Evolutionary conservation across 92 coral and sea anemone genomes (phyloP).

Genomic region (Porites rus): DNA sequence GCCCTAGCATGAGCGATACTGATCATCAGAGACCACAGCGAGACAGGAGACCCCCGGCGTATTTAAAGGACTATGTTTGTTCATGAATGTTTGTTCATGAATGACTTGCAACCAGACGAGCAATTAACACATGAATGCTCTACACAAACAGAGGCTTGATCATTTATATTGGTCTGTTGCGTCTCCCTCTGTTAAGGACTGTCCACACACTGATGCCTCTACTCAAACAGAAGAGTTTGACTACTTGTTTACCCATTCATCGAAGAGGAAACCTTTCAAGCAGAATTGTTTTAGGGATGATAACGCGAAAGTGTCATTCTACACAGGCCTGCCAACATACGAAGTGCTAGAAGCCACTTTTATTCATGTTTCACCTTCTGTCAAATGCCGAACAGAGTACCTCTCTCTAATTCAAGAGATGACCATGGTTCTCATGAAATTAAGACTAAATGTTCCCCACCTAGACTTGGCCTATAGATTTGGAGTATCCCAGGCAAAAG

Average conservation of each 20-base stretch:
- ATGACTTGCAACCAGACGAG: neutral
- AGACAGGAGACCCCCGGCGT: neutral
- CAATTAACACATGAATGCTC: neutral
- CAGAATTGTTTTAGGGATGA: neutral
- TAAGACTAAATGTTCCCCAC: slow-evolving; percentile 52
- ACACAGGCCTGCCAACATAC: slow-evolving; percentile 47
- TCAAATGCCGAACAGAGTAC: slow-evolving; percentile 38
- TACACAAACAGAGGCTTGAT: neutral
- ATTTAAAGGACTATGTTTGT: neutral
- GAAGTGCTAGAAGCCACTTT: slow-evolving; percentile 38
- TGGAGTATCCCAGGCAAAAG: slow-evolving; percentile 30
- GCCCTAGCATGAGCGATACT: neutral
- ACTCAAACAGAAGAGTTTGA: slow-evolving; percentile 10
- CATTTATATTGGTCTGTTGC: neutral
- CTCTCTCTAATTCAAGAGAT: slow-evolving; percentile 49
- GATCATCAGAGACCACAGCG: neutral
- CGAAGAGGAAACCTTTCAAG: neutral
- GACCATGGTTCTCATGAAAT: slow-evolving; percentile 51
- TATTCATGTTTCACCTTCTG: slow-evolving; percentile 44
- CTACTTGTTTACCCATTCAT: neutral
- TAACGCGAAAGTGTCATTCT: slow-evolving; percentile 45
- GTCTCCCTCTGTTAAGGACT: neutral
- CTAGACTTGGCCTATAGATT: slow-evolving; percentile 59
- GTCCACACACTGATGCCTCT: neutral
- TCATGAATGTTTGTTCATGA: neutral